These are phyloP conservation scores for Argyra leucocephala DNA, from an alignment of 2,888 invertebrate genomes.

Conservation along the genomic window DNA sequence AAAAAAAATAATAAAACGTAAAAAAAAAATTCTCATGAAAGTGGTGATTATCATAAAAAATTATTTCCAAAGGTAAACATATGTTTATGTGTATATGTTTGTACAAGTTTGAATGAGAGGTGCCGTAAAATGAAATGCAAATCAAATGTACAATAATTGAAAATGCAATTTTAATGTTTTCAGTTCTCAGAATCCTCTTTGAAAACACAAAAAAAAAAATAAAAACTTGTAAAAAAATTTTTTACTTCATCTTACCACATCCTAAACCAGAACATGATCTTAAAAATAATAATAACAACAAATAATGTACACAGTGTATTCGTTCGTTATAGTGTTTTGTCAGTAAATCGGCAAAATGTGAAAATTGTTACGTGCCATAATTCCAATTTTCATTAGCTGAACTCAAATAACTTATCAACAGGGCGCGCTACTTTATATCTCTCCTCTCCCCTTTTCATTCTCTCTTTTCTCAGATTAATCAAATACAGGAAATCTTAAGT, in stretches of 20 bases:
- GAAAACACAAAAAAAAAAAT: too few relatives aligned
- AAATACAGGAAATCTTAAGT: not conserved
- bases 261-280: not conserved
- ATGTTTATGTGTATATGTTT: too few relatives aligned
- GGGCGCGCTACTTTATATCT: not conserved
- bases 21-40: too few relatives aligned
- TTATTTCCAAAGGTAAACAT: not conserved
- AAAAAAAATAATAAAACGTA: too few relatives aligned
- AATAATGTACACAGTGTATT: too few relatives aligned
- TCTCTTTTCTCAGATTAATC: not conserved
- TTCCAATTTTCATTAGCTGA: not conserved
- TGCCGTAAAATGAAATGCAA: not conserved
- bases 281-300: not conserved
- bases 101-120: not conserved
- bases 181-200: too few relatives aligned
- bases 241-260: not conserved
- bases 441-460: not conserved
- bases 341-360: not conserved
- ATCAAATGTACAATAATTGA: slow-evolving; percentile 1
- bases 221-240: too few relatives aligned
- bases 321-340: not conserved
- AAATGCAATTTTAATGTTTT: not conserved
- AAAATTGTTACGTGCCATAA: not conserved
- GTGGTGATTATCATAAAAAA: not conserved
- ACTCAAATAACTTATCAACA: not conserved